A percentile compares a stretch with the other conserved stretches of the same genome.
Conservation (phyloP, 2,888 invertebrate genomes). For the Drosophila maculinotata region DNA sequence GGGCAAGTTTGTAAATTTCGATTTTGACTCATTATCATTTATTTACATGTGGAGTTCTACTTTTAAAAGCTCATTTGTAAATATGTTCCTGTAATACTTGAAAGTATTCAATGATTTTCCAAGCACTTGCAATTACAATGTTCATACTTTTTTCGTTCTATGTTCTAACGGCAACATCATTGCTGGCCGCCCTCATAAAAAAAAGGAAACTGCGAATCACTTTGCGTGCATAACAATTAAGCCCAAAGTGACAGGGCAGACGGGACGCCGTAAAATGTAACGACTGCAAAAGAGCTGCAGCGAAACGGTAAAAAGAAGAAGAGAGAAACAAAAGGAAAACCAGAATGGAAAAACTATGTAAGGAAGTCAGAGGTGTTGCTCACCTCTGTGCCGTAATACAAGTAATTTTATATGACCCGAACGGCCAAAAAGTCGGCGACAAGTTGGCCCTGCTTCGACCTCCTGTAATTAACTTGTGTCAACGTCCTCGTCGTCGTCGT, state of each 20-base stretch:
- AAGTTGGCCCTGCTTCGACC: conserved; percentile 50
- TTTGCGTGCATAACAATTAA: conserved; percentile 60
- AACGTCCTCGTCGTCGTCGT: conserved; percentile 34
- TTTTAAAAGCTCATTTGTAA: too few relatives aligned
- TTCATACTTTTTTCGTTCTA: neutral
- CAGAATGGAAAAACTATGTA: conserved; percentile 21
- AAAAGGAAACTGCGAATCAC: conserved; percentile 25
- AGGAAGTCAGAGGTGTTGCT: conserved; percentile 34
- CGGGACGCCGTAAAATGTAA: conserved; percentile 41
- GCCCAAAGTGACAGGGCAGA: conserved; percentile 48
- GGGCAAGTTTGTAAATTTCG: too few relatives aligned
- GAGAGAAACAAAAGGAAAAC: neutral
- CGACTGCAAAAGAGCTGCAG: conserved; percentile 36
- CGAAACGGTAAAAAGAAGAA: conserved; percentile 4
- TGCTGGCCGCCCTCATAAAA: neutral
- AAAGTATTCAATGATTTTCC: too few relatives aligned
- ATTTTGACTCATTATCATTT: too few relatives aligned
- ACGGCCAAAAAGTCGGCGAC: conserved; percentile 54
- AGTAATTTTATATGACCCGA: conserved; percentile 57
- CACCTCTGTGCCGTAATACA: conserved; percentile 42
- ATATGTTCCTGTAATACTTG: too few relatives aligned
- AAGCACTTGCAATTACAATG: neutral
- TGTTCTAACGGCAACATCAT: conserved; percentile 9
- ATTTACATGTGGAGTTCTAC: too few relatives aligned
- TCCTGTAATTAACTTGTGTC: conserved; percentile 66